Percentiles rank a stretch among this genome's conserved stretches.
Conservation (phyloP, 2,888 invertebrate species). For the Phragmatobia fuliginosa region DNA sequence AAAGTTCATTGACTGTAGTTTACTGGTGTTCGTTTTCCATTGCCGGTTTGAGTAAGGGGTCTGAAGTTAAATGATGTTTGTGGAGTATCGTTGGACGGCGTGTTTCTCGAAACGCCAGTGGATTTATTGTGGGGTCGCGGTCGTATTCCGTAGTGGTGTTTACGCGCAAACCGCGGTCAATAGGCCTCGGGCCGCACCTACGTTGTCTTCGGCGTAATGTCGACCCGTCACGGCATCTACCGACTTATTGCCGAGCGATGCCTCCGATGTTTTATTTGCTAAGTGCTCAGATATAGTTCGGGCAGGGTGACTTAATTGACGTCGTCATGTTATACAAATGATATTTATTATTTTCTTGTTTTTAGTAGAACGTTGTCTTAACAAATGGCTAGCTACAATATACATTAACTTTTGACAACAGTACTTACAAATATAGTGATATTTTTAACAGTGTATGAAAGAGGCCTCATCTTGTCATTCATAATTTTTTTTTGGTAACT, state of each 20-base stretch:
- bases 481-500: neutral
- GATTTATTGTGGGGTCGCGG: slow-evolving; percentile 41
- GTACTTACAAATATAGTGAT: neutral
- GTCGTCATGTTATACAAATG: slow-evolving; percentile 75
- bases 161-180: slow-evolving; percentile 83
- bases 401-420: neutral
- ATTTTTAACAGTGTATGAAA: neutral
- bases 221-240: slow-evolving; percentile 79
- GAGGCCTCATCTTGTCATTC: neutral
- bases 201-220: slow-evolving; percentile 81
- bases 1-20: slow-evolving; percentile 61
- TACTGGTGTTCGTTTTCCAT: slow-evolving; percentile 55
- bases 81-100: slow-evolving; percentile 50
- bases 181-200: slow-evolving; percentile 81
- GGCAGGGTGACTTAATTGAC: slow-evolving; percentile 76
- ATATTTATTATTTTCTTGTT: slow-evolving; percentile 51
- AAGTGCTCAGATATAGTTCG: slow-evolving; percentile 76
- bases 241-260: slow-evolving; percentile 72
- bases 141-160: slow-evolving; percentile 72
- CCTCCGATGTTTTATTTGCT: slow-evolving; percentile 79
- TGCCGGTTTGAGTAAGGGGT: slow-evolving; percentile 37
- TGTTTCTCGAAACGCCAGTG: slow-evolving; percentile 32
- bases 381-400: neutral
- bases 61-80: neutral
- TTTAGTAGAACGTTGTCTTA: slow-evolving; percentile 3